Evolutionary conservation across 2,797 vertebrate genomes (phyloP).

Genomic region (Taenioides sp.): DNA sequence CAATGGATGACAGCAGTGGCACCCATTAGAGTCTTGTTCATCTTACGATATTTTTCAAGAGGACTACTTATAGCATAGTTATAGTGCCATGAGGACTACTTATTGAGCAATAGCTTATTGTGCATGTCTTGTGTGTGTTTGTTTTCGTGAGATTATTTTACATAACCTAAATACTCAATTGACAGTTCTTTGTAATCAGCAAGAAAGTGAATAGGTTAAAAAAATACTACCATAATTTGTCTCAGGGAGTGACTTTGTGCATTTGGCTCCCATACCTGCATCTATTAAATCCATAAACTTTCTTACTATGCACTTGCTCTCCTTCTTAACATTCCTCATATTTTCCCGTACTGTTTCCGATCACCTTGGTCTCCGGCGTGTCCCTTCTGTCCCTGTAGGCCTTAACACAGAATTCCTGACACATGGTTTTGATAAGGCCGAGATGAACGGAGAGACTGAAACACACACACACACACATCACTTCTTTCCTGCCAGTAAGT

Average conservation of each 20-base stretch:
- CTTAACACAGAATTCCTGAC: slow-evolving; percentile 56
- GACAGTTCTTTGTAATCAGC: not conserved
- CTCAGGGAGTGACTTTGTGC: not conserved
- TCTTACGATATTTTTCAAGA: too few species aligned
- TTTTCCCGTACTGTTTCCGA: slow-evolving; percentile 4
- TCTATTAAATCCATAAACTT: not conserved
- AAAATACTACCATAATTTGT: not conserved
- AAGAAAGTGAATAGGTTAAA: not conserved
- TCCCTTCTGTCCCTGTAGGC: slow-evolving; percentile 73
- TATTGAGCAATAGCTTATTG: too few species aligned
- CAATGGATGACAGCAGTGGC: too few species aligned
- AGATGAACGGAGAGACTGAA: slow-evolving; percentile 65
- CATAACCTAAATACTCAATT: not conserved
- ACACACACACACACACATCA: slow-evolving; percentile 76
- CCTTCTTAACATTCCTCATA: not conserved
- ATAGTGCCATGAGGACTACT: too few species aligned
- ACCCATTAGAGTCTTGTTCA: too few species aligned
- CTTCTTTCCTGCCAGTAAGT: slow-evolving; percentile 76
- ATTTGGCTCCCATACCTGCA: not conserved
- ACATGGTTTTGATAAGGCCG: slow-evolving; percentile 83
- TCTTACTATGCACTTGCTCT: not conserved
- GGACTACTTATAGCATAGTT: too few species aligned
- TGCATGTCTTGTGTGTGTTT: not conserved
- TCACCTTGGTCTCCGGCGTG: slow-evolving; percentile 51
- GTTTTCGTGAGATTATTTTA: not conserved